Evolutionary conservation across 2,797 vertebrate species (phyloP).

Genomic region (Chloroceryle inda): DNA sequence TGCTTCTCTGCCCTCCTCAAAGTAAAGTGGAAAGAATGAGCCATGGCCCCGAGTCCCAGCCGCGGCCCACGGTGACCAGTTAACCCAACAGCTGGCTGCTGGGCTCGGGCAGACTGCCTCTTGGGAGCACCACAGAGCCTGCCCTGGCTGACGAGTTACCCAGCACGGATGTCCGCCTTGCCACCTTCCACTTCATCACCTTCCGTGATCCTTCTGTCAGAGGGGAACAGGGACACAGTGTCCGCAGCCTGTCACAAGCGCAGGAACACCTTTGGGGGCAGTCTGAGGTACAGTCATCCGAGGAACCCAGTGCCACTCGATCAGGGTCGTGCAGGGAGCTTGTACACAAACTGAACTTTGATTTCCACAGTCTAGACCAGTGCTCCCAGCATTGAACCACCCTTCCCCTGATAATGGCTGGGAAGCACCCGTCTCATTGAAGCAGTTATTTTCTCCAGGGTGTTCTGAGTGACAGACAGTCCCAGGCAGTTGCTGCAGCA

Average conservation of each 20-base stretch:
- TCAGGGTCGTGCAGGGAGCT: accelerated
- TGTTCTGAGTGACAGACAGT: accelerated
- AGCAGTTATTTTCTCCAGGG: neutral
- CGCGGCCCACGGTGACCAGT: accelerated
- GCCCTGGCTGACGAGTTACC: neutral
- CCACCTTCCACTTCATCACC: neutral
- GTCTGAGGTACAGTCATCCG: accelerated
- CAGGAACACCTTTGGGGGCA: accelerated
- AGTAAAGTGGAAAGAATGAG: neutral
- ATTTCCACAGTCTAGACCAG: neutral
- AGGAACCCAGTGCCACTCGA: neutral
- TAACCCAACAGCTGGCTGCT: accelerated
- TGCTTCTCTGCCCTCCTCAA: neutral
- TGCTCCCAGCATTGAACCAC: accelerated
- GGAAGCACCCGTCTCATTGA: neutral
- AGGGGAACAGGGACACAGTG: accelerated
- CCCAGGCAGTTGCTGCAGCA: neutral
- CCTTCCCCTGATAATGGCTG: neutral
- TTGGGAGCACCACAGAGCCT: accelerated
- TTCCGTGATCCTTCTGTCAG: accelerated
- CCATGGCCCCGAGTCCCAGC: accelerated
- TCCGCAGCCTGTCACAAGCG: accelerated
- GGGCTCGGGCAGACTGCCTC: accelerated
- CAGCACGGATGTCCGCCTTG: neutral
- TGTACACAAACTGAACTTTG: accelerated